Conservation (phyloP, 1,140 invertebrate species). For the Lucilia cuprina region DNA sequence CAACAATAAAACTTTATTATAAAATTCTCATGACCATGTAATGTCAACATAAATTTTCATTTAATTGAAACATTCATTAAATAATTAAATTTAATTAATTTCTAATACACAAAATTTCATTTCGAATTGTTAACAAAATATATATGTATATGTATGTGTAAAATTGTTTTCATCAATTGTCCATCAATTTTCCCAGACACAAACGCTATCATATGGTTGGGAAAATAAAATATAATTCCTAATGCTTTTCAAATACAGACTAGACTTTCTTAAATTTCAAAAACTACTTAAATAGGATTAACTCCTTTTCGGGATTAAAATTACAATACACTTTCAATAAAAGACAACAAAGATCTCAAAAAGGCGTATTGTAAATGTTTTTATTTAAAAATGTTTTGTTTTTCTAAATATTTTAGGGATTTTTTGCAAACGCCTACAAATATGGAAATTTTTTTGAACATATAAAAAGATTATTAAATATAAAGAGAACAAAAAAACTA, state of each 20-base stretch:
- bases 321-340: background rate
- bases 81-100: no score
- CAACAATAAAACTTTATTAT: no score
- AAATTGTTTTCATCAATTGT: no score
- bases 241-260: background rate
- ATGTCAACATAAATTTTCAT: no score
- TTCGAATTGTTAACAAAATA: no score
- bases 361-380: slow-evolving; percentile 3
- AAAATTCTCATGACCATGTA: no score
- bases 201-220: no score
- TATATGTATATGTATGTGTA: no score
- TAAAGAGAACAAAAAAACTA: background rate
- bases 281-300: background rate
- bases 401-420: background rate
- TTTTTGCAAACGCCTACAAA: slow-evolving; percentile 31
- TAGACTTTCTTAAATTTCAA: background rate
- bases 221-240: background rate
- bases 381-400: background rate
- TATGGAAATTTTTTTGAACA: slow-evolving; percentile 12
- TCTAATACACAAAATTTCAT: no score
- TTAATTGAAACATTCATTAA: no score
- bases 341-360: background rate
- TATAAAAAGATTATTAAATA: background rate
- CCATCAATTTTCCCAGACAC: no score
- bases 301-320: background rate